These are phyloP conservation scores for Metopolophium dirhodum DNA, from an alignment of 1,140 invertebrate genomes.

Conservation along the genomic window DNA sequence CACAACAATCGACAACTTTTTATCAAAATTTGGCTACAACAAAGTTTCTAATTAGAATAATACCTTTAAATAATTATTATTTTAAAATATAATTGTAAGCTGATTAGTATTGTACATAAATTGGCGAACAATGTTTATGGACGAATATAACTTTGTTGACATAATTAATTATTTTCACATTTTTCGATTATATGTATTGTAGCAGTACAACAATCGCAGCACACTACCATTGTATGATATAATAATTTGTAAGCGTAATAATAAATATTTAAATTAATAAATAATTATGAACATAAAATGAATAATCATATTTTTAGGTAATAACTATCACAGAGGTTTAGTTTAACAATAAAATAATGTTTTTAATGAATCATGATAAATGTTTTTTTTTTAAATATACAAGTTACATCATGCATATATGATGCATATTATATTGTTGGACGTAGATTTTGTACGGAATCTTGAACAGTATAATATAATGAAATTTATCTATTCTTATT, in stretches of 20 bases:
- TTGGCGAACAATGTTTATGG: background rate
- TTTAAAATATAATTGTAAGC: background rate
- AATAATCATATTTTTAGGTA: background rate
- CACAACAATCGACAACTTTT: background rate
- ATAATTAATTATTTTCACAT: background rate
- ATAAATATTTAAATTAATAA: background rate
- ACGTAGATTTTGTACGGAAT: background rate
- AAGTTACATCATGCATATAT: background rate
- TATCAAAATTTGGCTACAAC: constrained; percentile 11
- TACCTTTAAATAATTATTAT: background rate
- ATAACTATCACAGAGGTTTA: constrained; percentile 41
- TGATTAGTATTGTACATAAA: background rate
- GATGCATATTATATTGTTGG: background rate
- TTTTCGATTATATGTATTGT: background rate
- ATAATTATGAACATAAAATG: background rate
- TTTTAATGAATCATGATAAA: background rate
- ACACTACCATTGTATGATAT: background rate
- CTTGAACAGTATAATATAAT: background rate
- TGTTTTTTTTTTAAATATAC: background rate
- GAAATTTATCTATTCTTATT: background rate
- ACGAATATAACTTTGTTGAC: background rate
- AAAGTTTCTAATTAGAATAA: constrained; percentile 19
- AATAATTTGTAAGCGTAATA: background rate
- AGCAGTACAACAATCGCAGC: background rate
- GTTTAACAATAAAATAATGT: background rate